phyloP scores from a whole-genome alignment of 2,888 invertebrate genomes.

The Sympetrum striolatum region DNA sequence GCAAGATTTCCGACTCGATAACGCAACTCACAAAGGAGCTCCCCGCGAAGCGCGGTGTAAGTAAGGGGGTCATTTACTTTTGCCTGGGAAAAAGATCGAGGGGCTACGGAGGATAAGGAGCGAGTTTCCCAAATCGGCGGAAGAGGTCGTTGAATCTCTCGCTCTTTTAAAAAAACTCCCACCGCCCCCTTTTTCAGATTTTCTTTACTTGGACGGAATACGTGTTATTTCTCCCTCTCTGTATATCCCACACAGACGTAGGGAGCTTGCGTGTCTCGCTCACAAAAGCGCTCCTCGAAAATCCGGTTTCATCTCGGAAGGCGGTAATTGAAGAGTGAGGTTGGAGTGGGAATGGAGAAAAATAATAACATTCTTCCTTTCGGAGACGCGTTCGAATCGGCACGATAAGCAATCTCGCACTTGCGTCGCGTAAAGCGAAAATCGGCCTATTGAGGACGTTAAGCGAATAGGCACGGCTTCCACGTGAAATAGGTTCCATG shows the following conservation, averaged over 20 bases:
- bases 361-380: background rate
- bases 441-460: no score
- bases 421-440: no score
- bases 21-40: background rate
- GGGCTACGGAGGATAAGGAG: background rate
- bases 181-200: background rate
- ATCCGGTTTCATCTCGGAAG: conserved; percentile 1
- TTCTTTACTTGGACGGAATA: background rate
- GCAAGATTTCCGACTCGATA: background rate
- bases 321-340: conserved; percentile 4
- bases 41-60: background rate
- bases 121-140: background rate
- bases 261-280: background rate
- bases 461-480: no score
- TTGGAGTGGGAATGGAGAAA: background rate
- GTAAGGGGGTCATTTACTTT: conserved; percentile 6
- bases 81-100: background rate
- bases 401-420: no score
- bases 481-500: no score
- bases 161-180: background rate
- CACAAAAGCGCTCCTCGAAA: background rate
- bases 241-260: background rate
- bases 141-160: background rate
- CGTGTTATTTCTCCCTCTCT: background rate
- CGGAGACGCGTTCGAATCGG: no score